Percentiles rank a stretch among this genome's conserved stretches.
These are phyloP conservation scores for Nettapus auritus DNA, from an alignment of 2,113 vertebrate species.

Conservation along the genomic window DNA sequence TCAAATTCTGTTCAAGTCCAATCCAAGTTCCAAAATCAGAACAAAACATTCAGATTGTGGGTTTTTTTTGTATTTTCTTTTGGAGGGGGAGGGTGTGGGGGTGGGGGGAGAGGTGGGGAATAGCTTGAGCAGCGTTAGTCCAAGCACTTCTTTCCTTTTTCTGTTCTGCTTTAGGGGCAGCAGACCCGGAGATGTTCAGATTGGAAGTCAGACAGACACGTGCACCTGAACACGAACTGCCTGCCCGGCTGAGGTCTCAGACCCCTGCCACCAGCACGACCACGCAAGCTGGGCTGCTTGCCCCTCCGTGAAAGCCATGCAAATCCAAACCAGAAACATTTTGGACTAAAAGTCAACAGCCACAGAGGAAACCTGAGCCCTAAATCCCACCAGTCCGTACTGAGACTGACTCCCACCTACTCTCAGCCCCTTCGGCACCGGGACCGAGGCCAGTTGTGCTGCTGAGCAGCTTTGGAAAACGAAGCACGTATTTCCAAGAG, in stretches of 20 bases:
- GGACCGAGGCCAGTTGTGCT: background rate
- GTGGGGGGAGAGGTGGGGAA: accelerated
- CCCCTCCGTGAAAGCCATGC: background rate
- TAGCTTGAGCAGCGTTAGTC: background rate
- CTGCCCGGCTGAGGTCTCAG: background rate
- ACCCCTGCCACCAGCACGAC: background rate
- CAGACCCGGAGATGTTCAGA: background rate
- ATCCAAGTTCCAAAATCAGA: background rate
- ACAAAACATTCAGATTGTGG: background rate
- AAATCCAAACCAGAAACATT: background rate
- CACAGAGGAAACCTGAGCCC: too few relatives aligned
- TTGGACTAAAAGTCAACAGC: background rate
- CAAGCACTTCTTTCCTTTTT: background rate
- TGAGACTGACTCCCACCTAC: background rate
- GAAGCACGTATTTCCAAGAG: background rate
- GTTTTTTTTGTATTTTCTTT: background rate
- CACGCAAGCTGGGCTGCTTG: background rate
- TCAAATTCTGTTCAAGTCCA: background rate
- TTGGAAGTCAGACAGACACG: too few relatives aligned
- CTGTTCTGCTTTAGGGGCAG: background rate
- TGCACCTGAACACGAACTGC: background rate
- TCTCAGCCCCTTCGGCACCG: background rate
- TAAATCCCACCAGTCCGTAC: background rate
- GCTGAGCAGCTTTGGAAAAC: background rate
- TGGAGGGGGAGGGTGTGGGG: too few relatives aligned